Evolutionary conservation across 2,797 vertebrate genomes (phyloP), one percentile per base, ranked within the genome.

Genomic region (Enteromius anoplus): DNA sequence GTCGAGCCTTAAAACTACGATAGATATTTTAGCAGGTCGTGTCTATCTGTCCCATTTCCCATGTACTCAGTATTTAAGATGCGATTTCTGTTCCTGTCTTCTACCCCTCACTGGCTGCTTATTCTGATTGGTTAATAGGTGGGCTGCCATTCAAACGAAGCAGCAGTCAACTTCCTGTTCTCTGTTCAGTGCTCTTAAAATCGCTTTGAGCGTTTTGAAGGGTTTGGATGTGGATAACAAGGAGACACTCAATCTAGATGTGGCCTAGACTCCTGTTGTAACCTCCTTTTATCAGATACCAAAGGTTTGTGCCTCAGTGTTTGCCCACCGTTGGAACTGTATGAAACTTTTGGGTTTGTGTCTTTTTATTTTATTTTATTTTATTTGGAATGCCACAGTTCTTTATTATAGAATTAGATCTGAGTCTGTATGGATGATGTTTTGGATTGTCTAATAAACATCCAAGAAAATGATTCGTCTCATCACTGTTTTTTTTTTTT

Each of bases 1-100:
- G 66, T 83, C 66, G 34, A 83, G 75, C 80, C 85, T 85, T 93
- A 91, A 93, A 94, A 94, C 92, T 93, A 94, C 92, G 95, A 90
- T 93, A 91, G 80, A 90, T 92, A 88, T 75, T 75, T 82, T 64
- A 73, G 58, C 70, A n/a, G 58, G 19, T 47, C 88, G 90, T 89
- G 92, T 90, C 91, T 92, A 84, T 34, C 23, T 47, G 90, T 92
- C 92, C 85, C 82, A 85, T 90, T 60, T 75, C 45, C 14, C 37
- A 62, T 53, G 34, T 76, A 68, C 49, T 77, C 62, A 77, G 81
- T 83, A 77, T 83, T 83, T 75, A 42, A 68, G 58, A n/a, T 72
- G 32, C 34, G 6, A 29, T 72, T 81, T 60, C 8, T 29, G 26
- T 66, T 75, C 21, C 23, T 11, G 12, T 66, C 42, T 65, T 26